Evolutionary conservation across 2,888 invertebrate genomes (phyloP).

Genomic region (Villa cingulata): DNA sequence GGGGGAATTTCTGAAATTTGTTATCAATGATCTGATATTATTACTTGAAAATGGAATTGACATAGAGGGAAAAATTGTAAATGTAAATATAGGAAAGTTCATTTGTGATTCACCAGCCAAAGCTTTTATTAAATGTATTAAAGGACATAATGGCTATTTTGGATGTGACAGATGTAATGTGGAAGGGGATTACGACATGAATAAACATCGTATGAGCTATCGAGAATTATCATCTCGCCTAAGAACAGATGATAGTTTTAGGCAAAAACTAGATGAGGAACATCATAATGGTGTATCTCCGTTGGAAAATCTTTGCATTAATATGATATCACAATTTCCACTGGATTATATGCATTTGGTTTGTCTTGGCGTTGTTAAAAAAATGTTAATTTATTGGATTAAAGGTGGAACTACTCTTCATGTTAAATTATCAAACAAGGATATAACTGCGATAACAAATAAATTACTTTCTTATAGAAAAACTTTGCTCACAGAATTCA

Average conservation of each 20-base stretch:
- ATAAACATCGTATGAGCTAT: too few species aligned
- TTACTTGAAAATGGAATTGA: too few species aligned
- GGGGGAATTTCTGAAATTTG: too few species aligned
- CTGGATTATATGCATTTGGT: not conserved
- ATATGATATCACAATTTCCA: not conserved
- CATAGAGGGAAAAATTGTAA: too few species aligned
- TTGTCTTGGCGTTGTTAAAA: not conserved
- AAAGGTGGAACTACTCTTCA: not conserved
- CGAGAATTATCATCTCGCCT: not conserved
- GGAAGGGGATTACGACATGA: too few species aligned
- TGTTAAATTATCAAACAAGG: slow-evolving; percentile 1
- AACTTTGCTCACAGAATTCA: slow-evolving; percentile 4
- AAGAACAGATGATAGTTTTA: not conserved
- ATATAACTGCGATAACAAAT: slow-evolving; percentile 3
- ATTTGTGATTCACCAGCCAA: not conserved
- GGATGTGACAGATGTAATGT: too few species aligned
- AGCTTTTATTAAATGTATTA: too few species aligned
- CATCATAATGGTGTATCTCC: slow-evolving; percentile 4
- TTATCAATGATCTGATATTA: too few species aligned
- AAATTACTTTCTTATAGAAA: not conserved
- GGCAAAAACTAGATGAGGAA: not conserved
- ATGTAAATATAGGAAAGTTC: too few species aligned
- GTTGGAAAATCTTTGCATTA: not conserved
- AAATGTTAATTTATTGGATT: not conserved
- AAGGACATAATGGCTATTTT: too few species aligned